Evolutionary conservation across 2,113 vertebrate species (phyloP).

Genomic region (Varanus salvator): DNA sequence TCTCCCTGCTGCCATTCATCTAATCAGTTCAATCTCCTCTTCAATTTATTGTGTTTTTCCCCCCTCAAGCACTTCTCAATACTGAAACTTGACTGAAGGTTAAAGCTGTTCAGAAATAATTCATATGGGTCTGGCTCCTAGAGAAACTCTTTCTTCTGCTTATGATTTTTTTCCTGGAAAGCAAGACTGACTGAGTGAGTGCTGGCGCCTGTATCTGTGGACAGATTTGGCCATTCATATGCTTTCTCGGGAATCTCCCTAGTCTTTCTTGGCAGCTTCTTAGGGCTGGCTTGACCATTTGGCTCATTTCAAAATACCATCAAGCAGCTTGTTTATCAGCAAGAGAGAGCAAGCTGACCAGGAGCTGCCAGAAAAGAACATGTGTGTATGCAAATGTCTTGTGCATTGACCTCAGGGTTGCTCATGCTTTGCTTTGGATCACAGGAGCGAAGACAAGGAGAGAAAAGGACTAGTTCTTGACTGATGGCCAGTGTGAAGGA

Average conservation of each 20-base stretch:
- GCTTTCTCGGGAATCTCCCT: neutral
- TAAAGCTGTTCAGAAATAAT: constrained; percentile 43
- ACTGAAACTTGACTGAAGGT: constrained; percentile 26
- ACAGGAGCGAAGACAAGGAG: too few species aligned
- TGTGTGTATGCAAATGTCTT: neutral
- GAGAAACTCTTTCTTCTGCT: constrained; percentile 28
- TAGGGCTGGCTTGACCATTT: neutral
- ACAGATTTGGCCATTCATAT: neutral
- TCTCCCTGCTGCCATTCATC: constrained; percentile 28
- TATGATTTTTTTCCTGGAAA: constrained; percentile 25
- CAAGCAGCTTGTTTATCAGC: neutral
- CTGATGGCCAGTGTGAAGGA: neutral
- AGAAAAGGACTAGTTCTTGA: too few species aligned
- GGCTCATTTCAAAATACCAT: neutral
- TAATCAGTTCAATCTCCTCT: constrained; percentile 21
- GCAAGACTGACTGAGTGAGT: neutral
- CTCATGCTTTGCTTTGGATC: neutral
- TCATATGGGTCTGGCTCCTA: constrained; percentile 3
- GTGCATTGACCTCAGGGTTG: neutral
- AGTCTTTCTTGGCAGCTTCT: neutral
- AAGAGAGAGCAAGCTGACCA: neutral
- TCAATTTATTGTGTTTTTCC: constrained; percentile 3
- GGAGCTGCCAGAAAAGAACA: neutral
- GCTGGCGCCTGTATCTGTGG: neutral
- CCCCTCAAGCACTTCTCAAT: neutral